phyloP scores from a whole-genome alignment of 1,140 invertebrate genomes.

The Hydropsyche tenuis region DNA sequence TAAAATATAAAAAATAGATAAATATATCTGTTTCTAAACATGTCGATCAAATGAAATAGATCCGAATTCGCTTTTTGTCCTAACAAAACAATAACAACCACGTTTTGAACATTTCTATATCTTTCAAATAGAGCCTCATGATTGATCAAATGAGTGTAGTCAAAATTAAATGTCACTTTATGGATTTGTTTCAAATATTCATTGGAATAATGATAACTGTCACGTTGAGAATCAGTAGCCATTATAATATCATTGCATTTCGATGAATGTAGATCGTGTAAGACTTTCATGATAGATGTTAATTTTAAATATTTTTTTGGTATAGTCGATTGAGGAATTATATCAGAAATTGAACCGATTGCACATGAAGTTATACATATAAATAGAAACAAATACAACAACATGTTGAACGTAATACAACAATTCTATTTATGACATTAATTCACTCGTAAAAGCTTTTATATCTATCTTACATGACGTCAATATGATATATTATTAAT shows the following conservation, averaged over 20 bases:
- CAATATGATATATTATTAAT: no score
- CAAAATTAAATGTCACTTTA: neutral
- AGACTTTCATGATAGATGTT: neutral
- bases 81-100: neutral
- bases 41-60: neutral
- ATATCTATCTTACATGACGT: no score
- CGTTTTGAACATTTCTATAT: neutral
- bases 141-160: neutral
- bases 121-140: neutral
- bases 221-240: neutral
- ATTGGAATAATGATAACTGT: neutral
- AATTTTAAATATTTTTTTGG: conserved; percentile 9
- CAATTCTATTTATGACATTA: no score
- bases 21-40: neutral
- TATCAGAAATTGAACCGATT: no score
- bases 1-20: conserved; percentile 5
- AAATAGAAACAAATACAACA: no score
- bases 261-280: neutral
- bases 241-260: neutral
- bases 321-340: no score
- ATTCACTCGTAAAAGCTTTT: no score
- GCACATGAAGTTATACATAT: no score
- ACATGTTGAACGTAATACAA: no score
- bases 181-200: neutral
- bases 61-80: neutral